Conservation (phyloP, 2,797 vertebrate genomes). For the Acrocephalus scirpaceus region DNA sequence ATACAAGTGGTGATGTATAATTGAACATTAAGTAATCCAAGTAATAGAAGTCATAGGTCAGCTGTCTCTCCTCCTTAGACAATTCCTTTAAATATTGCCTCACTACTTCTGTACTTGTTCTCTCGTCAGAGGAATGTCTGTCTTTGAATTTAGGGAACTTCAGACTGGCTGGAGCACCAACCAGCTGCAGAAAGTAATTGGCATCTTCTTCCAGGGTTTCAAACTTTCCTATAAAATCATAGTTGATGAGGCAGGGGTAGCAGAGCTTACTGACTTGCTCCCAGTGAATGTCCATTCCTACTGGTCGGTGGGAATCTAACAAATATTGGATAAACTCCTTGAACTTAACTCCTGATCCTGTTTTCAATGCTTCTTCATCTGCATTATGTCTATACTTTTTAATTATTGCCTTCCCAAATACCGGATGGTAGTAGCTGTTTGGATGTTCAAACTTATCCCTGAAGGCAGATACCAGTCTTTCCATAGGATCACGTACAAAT, state of each 20-base stretch:
- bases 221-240: conserved; percentile 82
- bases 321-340: conserved; percentile 79
- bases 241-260: conserved; percentile 78
- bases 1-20: conserved; percentile 75
- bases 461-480: conserved; percentile 82
- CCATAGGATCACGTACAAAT: conserved; percentile 82
- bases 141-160: conserved; percentile 82
- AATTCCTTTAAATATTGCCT: conserved; percentile 76
- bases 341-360: conserved; percentile 80
- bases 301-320: conserved; percentile 75
- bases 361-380: conserved; percentile 63
- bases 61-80: conserved; percentile 70
- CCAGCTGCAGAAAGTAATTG: conserved; percentile 77
- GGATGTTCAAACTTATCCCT: conserved; percentile 83
- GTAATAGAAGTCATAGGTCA: conserved; percentile 78
- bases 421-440: conserved; percentile 80
- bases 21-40: conserved; percentile 85
- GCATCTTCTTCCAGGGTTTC: conserved; percentile 81
- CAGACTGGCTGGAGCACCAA: conserved; percentile 74
- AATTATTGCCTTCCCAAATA: conserved; percentile 82
- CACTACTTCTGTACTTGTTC: conserved; percentile 77
- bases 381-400: conserved; percentile 78
- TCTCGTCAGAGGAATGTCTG: conserved; percentile 79
- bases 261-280: conserved; percentile 80
- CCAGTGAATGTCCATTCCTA: conserved; percentile 85